Evolutionary conservation across 2,888 invertebrate species (phyloP).

Genomic region (Drosophila mayaguana): DNA sequence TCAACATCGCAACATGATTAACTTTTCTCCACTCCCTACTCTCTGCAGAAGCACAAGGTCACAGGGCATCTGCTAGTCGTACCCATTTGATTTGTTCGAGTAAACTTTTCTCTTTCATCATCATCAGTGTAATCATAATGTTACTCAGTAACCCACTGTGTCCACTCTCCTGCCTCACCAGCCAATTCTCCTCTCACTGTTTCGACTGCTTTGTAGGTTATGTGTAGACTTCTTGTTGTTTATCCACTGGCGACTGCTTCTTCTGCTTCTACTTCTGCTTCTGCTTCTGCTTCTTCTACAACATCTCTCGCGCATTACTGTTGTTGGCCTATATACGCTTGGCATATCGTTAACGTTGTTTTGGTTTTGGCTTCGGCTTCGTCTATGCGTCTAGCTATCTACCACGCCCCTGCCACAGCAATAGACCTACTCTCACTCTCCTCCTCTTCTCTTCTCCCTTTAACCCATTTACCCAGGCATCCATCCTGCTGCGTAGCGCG

Average conservation of each 20-base stretch:
- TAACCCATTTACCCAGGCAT: conserved; percentile 39
- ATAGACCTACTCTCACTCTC: not conserved
- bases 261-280: not conserved
- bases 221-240: conserved; percentile 10
- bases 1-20: too few species aligned
- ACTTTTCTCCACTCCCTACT: not conserved
- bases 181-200: not conserved
- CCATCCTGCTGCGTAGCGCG: conserved; percentile 30
- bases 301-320: conserved; percentile 17
- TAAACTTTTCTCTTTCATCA: conserved; percentile 23
- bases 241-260: conserved; percentile 19
- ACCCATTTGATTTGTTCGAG: not conserved
- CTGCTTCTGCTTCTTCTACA: conserved; percentile 2
- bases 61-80: not conserved
- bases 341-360: conserved; percentile 54
- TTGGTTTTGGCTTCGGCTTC: conserved; percentile 39
- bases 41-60: too few species aligned
- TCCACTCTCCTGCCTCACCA: conserved; percentile 14
- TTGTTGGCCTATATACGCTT: conserved; percentile 55
- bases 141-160: conserved; percentile 26
- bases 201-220: conserved; percentile 17
- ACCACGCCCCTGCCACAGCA: conserved; percentile 20
- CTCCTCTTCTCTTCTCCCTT: not conserved
- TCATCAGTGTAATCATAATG: conserved; percentile 35
- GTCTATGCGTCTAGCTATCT: conserved; percentile 50